Percentiles rank a stretch among this genome's conserved stretches.
phyloP scores from a whole-genome alignment of 2,797 vertebrate genomes.

The Onychomys torridus region DNA sequence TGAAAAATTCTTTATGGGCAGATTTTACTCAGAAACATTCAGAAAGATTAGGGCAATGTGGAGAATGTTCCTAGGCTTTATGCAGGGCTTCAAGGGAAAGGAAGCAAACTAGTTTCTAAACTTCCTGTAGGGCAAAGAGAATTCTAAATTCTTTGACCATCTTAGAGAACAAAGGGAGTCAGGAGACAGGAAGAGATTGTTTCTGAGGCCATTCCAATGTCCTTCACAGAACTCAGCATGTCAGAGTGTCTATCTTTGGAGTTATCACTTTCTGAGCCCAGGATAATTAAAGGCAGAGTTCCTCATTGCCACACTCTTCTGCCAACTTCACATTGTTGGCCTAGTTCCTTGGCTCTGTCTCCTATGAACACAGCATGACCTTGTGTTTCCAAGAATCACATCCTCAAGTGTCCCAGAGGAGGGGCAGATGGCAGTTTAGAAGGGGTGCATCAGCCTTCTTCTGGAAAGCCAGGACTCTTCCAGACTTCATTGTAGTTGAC shows the following conservation, averaged over 20 bases:
- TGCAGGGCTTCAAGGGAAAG: neutral
- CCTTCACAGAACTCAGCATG: neutral
- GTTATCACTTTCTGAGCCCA: neutral
- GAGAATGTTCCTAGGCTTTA: neutral
- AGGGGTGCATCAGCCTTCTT: neutral
- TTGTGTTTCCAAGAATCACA: constrained; percentile 18
- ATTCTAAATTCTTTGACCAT: neutral
- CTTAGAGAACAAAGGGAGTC: neutral
- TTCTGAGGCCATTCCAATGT: neutral
- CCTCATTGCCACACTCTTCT: neutral
- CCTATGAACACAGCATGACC: neutral
- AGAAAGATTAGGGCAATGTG: neutral
- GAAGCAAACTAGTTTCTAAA: neutral
- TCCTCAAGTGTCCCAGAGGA: neutral
- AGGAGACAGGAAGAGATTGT: neutral
- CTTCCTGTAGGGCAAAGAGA: neutral
- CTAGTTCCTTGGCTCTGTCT: neutral
- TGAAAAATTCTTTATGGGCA: neutral
- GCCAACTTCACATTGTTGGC: neutral
- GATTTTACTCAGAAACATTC: neutral
- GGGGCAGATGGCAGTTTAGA: neutral
- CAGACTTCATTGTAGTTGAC: neutral
- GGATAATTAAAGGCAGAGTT: neutral
- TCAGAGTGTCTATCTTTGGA: neutral
- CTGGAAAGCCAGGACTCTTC: neutral